These are phyloP conservation scores for Melanotaenia boesemani DNA, from an alignment of 2,797 vertebrate species.

Conservation along the genomic window DNA sequence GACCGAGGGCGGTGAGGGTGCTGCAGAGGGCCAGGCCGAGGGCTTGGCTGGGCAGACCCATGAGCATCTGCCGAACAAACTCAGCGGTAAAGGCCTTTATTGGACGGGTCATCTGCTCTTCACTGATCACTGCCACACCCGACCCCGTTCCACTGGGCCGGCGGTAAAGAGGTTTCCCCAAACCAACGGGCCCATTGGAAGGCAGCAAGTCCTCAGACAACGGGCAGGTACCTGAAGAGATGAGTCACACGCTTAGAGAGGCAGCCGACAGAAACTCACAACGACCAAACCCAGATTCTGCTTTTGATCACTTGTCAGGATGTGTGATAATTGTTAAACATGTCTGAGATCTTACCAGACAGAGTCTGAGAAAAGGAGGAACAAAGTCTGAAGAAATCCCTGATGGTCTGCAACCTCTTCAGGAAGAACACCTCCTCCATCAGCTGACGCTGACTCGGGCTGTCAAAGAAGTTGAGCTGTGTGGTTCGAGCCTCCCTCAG, in stretches of 20 bases:
- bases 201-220: constrained; percentile 86
- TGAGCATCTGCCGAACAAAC: constrained; percentile 95
- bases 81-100: constrained; percentile 98
- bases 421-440: constrained; percentile 97
- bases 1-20: constrained; percentile 92
- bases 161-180: constrained; percentile 90
- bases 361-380: constrained; percentile 94
- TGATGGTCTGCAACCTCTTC: constrained; percentile 95
- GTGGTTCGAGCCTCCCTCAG: constrained; percentile 92
- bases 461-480: constrained; percentile 93
- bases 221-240: constrained; percentile 70
- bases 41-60: constrained; percentile 95
- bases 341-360: constrained; percentile 84
- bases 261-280: neutral
- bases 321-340: too few relatives aligned
- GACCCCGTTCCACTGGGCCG: constrained; percentile 78
- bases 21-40: constrained; percentile 94
- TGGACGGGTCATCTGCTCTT: constrained; percentile 97
- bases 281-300: neutral
- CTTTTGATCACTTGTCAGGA: neutral
- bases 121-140: constrained; percentile 88
- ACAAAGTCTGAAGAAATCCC: constrained; percentile 96
- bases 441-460: constrained; percentile 88
- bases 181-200: constrained; percentile 91
- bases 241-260: neutral